These are phyloP conservation scores for Sinonovacula constricta DNA, from an alignment of 1,140 invertebrate species.

Conservation along the genomic window DNA sequence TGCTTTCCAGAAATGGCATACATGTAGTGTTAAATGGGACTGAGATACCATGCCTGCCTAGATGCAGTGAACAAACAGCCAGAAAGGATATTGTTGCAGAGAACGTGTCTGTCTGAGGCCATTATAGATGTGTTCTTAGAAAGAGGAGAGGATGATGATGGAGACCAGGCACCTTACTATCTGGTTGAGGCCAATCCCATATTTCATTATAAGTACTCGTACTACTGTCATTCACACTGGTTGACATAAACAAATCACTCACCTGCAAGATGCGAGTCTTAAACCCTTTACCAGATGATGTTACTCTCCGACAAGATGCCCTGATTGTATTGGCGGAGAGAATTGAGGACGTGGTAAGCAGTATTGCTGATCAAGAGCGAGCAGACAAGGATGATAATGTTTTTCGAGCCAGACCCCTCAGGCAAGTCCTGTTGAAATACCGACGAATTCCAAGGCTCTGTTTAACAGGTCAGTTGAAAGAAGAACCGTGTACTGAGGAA, in stretches of 20 bases:
- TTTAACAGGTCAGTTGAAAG: too few species aligned
- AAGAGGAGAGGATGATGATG: neutral
- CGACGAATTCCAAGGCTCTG: too few species aligned
- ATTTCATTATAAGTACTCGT: neutral
- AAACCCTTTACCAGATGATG: too few species aligned
- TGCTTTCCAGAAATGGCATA: neutral
- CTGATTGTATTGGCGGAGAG: neutral
- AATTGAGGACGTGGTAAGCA: too few species aligned
- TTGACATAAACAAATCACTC: neutral
- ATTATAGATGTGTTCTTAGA: neutral
- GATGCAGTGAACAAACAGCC: too few species aligned
- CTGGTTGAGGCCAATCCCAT: too few species aligned
- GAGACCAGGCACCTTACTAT: neutral
- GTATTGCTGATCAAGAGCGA: neutral
- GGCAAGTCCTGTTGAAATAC: too few species aligned
- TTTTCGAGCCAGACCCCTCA: too few species aligned
- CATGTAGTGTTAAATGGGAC: neutral
- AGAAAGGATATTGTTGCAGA: neutral
- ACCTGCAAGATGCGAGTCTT: neutral
- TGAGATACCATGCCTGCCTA: neutral
- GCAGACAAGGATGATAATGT: neutral
- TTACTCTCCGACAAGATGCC: neutral
- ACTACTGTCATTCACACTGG: neutral
- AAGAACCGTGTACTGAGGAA: too few species aligned
- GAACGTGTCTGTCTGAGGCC: neutral